phyloP scores from a whole-genome alignment of 1,140 invertebrate genomes.

The Apis laboriosa region DNA sequence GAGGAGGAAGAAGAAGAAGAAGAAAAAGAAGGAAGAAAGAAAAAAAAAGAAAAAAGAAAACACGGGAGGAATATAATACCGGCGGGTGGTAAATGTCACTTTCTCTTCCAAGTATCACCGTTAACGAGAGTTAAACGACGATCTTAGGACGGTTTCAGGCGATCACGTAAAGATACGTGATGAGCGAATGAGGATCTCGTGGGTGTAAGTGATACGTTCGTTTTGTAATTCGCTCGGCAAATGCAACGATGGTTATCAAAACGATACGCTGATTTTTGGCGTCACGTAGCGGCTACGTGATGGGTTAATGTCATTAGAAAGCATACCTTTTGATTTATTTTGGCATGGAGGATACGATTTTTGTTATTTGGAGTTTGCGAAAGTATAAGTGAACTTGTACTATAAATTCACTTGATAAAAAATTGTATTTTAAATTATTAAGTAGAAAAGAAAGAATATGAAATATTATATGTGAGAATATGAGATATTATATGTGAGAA shows the following conservation, averaged over 20 bases:
- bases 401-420: no score
- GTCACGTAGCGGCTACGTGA: not conserved
- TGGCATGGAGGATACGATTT: no score
- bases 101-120: not conserved
- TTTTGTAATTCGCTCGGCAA: not conserved
- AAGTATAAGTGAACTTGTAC: no score
- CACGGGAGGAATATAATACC: not conserved
- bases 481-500: no score
- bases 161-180: not conserved
- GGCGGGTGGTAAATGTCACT: conserved; percentile 9
- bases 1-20: no score
- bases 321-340: no score
- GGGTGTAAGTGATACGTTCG: not conserved
- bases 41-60: not conserved
- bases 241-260: not conserved
- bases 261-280: not conserved
- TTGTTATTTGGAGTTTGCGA: no score
- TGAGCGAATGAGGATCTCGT: not conserved
- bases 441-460: no score
- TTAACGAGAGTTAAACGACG: conserved; percentile 12
- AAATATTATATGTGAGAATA: no score
- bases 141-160: not conserved
- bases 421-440: no score
- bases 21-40: not conserved
- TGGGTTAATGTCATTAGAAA: not conserved